Base-by-base conservation (phyloP, 1,140 invertebrate genomes). In the Drosophila melanica region DNA sequence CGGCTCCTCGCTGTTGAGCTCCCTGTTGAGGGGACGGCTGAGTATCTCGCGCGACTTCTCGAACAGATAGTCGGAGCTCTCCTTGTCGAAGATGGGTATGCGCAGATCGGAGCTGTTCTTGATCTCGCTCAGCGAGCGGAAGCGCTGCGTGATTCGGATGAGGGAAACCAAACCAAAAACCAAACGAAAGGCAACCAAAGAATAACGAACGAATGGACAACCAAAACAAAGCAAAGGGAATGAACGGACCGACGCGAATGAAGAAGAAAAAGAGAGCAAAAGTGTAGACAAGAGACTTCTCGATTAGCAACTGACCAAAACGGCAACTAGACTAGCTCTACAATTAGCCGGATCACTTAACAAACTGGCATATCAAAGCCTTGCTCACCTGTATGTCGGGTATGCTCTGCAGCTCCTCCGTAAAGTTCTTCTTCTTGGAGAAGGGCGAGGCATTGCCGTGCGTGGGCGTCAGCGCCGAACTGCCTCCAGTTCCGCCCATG, bases 361-460 rank as follows among this genome's bases (percentile, higher is more conserved):
- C 27, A 20, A 37, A 51, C 11, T 55, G 27, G 27, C 6, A 35
- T 3, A 33, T 33, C 7, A 9, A 18, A 11, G 0, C 11, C 6
- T 0, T 23, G 11, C 89, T 91, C 93, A 97, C 97, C 95, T 98
- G 97, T 81, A 98, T 95, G 90, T 98, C 96, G 20, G 96, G 96
- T 81, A 97, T 97, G 74, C 96, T 97, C 48, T 97, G 95, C 12
- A 97, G 96, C 94, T 98, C 97, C 90, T 97, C 96, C 35, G 96
- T 96, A 91, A 98, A 98, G 84, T 97, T 97, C 66, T 97, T 94
- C 84, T 96, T 94, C 23, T 92, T 92, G 16, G 82, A 77, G 55
- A 91, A 85, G 2, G 91, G 82, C 39, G 87, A 91, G 6, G 75
- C 68, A 23, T 60, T 86, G 16, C 81, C 85, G 16, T 84, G 75